Evolutionary conservation across 2,888 invertebrate species (phyloP).

Genomic region (Nineta flava): DNA sequence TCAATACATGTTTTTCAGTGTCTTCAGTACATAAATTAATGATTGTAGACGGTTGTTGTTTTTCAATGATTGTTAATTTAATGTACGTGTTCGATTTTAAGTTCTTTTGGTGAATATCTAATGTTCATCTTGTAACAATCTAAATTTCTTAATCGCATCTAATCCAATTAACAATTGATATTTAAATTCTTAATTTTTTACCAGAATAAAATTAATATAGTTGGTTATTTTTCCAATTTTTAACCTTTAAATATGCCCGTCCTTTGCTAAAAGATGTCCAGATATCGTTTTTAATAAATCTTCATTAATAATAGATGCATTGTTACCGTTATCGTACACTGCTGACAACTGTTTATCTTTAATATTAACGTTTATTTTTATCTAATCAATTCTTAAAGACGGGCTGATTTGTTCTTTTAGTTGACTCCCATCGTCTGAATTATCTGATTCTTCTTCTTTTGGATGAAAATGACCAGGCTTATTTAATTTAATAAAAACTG

Average conservation of each 20-base stretch:
- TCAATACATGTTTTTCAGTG: neutral
- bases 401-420: too few species aligned
- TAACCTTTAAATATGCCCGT: conserved; percentile 4
- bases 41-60: too few species aligned
- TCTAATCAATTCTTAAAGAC: too few species aligned
- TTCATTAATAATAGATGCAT: conserved; percentile 6
- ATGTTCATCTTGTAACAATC: conserved; percentile 15
- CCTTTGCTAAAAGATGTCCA: conserved; percentile 5
- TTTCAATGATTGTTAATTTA: too few species aligned
- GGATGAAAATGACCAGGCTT: too few species aligned
- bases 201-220: conserved; percentile 1
- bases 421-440: too few species aligned
- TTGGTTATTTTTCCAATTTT: conserved; percentile 5
- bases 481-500: too few species aligned
- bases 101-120: conserved; percentile 10
- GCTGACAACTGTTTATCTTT: conserved; percentile 5
- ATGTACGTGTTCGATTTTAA: too few species aligned
- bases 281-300: conserved; percentile 3
- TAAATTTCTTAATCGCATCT: conserved; percentile 14
- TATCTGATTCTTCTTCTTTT: too few species aligned
- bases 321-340: conserved; percentile 7
- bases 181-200: conserved; percentile 12
- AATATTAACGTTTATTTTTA: too few species aligned
- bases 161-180: conserved; percentile 15
- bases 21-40: neutral